Percentiles rank a stretch among this genome's conserved stretches.
These are phyloP conservation scores for Physocephala rufipes DNA, from an alignment of 2,888 invertebrate genomes.

Conservation along the genomic window DNA sequence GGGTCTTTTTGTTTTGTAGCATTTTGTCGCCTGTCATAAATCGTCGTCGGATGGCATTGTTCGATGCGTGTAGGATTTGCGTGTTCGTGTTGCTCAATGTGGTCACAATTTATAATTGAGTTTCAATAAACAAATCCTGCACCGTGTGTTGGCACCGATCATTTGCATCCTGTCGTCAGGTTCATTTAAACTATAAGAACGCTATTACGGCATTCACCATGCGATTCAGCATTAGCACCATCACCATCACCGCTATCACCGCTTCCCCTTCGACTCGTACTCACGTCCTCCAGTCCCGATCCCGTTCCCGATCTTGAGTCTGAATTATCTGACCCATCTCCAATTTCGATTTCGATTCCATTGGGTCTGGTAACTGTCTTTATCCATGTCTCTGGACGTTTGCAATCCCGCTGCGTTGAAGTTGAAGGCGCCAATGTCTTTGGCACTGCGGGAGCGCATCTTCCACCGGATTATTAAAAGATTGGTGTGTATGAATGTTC, in stretches of 20 bases:
- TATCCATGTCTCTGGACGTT: slow-evolving; percentile 31
- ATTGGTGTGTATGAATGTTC: slow-evolving; percentile 32
- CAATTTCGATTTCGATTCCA: neutral
- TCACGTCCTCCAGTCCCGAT: neutral
- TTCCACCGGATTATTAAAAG: neutral
- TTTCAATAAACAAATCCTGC: slow-evolving; percentile 55
- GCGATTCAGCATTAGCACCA: slow-evolving; percentile 21
- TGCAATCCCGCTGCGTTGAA: slow-evolving; percentile 46
- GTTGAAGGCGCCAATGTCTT: slow-evolving; percentile 61
- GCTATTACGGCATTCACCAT: slow-evolving; percentile 23
- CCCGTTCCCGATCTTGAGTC: neutral
- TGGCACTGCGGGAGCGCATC: slow-evolving; percentile 54
- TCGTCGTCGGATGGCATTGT: neutral
- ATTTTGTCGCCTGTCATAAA: slow-evolving; percentile 38
- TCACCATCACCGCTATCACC: neutral
- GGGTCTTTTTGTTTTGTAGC: neutral
- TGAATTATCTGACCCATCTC: neutral
- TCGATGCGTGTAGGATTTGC: slow-evolving; percentile 24
- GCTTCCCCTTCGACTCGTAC: too few species aligned
- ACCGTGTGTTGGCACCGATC: slow-evolving; percentile 48
- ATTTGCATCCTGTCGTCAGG: slow-evolving; percentile 62
- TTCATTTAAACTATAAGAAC: slow-evolving; percentile 58
- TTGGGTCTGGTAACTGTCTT: neutral
- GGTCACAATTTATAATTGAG: slow-evolving; percentile 58
- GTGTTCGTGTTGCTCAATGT: slow-evolving; percentile 46